A percentile compares a stretch with the other conserved stretches of the same genome.
These are phyloP conservation scores for Lethrus apterus DNA, from an alignment of 1,140 invertebrate species.

Conservation along the genomic window DNA sequence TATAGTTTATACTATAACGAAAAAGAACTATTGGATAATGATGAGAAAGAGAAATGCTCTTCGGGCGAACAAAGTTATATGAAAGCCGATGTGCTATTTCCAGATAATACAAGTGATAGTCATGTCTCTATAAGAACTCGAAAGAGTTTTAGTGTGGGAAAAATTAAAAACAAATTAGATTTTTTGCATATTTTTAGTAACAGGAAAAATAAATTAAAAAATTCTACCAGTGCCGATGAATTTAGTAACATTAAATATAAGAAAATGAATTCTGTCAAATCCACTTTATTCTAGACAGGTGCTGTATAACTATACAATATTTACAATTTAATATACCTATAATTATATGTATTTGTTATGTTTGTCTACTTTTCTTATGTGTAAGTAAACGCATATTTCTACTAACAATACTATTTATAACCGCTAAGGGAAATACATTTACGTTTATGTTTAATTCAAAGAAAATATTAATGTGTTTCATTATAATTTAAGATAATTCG, in stretches of 20 bases:
- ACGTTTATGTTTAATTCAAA: too few species aligned
- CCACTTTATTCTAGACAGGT: constrained; percentile 4
- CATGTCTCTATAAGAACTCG: too few species aligned
- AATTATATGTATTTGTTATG: too few species aligned
- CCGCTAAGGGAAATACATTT: too few species aligned
- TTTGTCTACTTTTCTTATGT: too few species aligned
- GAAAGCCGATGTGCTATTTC: neutral
- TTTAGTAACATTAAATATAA: constrained; percentile 14
- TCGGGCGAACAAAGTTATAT: neutral
- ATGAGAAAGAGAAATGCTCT: constrained; percentile 4
- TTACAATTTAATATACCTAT: too few species aligned
- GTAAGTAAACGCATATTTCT: too few species aligned
- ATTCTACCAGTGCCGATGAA: neutral
- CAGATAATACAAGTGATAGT: neutral
- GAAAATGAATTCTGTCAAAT: constrained; percentile 10
- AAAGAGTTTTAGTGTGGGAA: constrained; percentile 2
- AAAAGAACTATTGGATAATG: neutral
- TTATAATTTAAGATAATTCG: too few species aligned
- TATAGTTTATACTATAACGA: constrained; percentile 1
- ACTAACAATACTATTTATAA: too few species aligned
- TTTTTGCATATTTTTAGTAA: constrained; percentile 7
- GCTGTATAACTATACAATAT: too few species aligned
- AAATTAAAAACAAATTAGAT: constrained; percentile 11
- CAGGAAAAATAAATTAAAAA: constrained; percentile 5
- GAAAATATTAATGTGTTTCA: too few species aligned